Evolutionary conservation across 1,140 invertebrate genomes (phyloP).

Genomic region (Cyclina sinensis): DNA sequence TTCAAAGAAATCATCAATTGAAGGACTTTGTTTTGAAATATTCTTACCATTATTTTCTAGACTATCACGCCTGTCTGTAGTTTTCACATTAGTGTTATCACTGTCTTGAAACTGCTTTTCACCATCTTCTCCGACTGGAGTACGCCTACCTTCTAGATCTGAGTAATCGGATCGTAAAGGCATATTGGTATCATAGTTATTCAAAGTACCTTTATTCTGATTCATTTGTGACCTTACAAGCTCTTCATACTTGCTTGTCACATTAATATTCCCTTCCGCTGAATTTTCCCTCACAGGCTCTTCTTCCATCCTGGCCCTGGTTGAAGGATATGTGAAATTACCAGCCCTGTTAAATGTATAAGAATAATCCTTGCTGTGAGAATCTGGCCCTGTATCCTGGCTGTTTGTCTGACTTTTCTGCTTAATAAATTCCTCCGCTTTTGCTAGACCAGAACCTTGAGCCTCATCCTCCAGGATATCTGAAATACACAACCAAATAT

Average conservation of each 20-base stretch:
- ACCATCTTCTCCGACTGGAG: conserved; percentile 75
- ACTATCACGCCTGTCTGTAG: neutral
- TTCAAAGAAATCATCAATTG: conserved; percentile 74
- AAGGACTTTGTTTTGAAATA: conserved; percentile 38
- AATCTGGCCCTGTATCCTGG: neutral
- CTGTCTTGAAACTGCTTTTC: conserved; percentile 72
- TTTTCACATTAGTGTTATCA: neutral
- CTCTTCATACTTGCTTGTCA: conserved; percentile 61
- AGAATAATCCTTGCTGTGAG: neutral
- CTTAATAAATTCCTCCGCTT: conserved; percentile 58
- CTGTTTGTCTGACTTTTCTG: neutral
- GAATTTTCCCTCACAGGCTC: neutral
- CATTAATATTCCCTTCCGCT: conserved; percentile 6
- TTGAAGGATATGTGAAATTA: conserved; percentile 10
- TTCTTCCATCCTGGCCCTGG: conserved; percentile 49
- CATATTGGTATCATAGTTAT: conserved; percentile 1
- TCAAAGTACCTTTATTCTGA: conserved; percentile 26
- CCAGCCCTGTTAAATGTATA: conserved; percentile 23
- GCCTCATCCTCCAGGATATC: conserved; percentile 66
- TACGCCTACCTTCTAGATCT: conserved; percentile 67
- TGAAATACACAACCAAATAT: conserved; percentile 85
- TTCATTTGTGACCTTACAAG: conserved; percentile 54
- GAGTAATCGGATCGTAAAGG: conserved; percentile 8
- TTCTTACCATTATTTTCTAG: neutral
- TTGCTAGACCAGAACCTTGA: conserved; percentile 21